Evolutionary conservation across 2,113 vertebrate species (phyloP).

Genomic region (Dicaeum eximium): DNA sequence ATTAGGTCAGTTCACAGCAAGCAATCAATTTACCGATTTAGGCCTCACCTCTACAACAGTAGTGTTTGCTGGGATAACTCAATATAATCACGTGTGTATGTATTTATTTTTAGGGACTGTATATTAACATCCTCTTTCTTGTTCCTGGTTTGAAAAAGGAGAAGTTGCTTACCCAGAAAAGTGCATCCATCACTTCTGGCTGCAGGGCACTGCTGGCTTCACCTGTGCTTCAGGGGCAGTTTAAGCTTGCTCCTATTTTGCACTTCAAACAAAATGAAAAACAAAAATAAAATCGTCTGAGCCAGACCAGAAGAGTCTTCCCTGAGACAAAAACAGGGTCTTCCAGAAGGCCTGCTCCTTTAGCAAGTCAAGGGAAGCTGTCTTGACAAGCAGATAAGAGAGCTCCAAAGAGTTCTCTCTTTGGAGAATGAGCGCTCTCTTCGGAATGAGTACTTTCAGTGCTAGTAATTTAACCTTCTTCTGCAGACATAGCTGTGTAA

Average conservation of each 20-base stretch:
- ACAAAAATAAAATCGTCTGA: neutral
- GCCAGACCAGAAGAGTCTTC: neutral
- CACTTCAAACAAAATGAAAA: neutral
- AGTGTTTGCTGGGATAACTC: neutral
- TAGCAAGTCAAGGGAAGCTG: neutral
- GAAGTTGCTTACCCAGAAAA: neutral
- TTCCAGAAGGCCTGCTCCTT: neutral
- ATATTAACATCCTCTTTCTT: neutral
- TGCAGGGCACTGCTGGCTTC: neutral
- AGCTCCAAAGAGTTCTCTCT: neutral
- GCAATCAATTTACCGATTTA: neutral
- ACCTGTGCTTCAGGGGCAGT: neutral
- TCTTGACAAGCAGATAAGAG: neutral
- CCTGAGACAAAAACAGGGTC: neutral
- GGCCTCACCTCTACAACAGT: neutral
- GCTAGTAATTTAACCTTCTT: neutral
- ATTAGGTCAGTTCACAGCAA: neutral
- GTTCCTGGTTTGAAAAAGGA: neutral
- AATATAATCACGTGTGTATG: neutral
- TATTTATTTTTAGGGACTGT: neutral
- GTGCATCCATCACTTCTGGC: neutral
- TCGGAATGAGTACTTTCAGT: neutral
- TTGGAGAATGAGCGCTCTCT: neutral
- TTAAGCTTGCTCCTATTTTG: neutral
- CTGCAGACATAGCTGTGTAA: neutral